These are phyloP conservation scores for Talpa occidentalis DNA, from an alignment of 2,113 vertebrate genomes.

Conservation along the genomic window DNA sequence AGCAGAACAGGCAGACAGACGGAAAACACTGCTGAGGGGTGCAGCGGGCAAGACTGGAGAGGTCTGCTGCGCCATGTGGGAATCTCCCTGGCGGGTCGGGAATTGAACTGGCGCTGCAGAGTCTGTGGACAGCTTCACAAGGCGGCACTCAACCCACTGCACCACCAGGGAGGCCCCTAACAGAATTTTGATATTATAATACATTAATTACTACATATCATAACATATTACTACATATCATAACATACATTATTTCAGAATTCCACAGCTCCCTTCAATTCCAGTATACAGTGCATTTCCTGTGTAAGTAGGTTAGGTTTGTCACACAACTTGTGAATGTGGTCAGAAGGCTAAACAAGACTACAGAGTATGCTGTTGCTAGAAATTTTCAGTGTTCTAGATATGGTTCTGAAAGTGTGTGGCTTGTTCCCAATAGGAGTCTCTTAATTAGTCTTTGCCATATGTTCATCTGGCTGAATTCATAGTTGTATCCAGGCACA, in stretches of 20 bases:
- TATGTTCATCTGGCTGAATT: slow-evolving; percentile 69
- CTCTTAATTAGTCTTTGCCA: slow-evolving; percentile 74
- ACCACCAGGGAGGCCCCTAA: too few relatives aligned
- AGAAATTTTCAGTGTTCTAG: slow-evolving; percentile 68
- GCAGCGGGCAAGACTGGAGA: too few relatives aligned
- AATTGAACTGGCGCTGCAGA: too few relatives aligned
- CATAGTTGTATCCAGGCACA: slow-evolving; percentile 22
- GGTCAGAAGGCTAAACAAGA: slow-evolving; percentile 58
- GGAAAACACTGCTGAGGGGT: too few relatives aligned
- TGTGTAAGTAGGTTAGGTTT: slow-evolving; percentile 23
- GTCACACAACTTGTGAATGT: slow-evolving; percentile 40
- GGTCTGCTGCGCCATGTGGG: too few relatives aligned
- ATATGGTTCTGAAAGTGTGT: slow-evolving; percentile 35
- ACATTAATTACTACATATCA: background rate
- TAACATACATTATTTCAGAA: background rate
- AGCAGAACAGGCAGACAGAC: too few relatives aligned
- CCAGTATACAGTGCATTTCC: background rate
- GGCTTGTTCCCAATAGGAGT: slow-evolving; percentile 54
- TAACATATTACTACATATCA: too few relatives aligned
- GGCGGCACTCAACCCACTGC: too few relatives aligned
- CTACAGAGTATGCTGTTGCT: slow-evolving; percentile 52
- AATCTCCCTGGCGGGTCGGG: too few relatives aligned
- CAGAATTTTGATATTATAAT: background rate
- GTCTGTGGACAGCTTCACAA: too few relatives aligned
- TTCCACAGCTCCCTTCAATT: slow-evolving; percentile 23